These are phyloP conservation scores for Girardia tigrina DNA, from an alignment of 2,888 invertebrate species.

Conservation along the genomic window DNA sequence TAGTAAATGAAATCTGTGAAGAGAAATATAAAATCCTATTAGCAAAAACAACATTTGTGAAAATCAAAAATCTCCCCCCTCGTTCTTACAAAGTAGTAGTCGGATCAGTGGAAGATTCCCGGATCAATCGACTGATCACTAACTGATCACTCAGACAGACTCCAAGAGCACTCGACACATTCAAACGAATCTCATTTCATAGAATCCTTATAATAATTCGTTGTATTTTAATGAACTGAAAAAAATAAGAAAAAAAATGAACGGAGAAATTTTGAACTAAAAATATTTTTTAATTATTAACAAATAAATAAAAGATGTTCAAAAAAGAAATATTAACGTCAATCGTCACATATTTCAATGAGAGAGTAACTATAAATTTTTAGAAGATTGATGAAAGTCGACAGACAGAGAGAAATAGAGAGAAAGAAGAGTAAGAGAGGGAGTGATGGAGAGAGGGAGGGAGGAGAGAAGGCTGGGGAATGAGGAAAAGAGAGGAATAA, in stretches of 20 bases:
- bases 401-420: not conserved
- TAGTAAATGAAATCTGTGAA: no score
- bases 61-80: not conserved
- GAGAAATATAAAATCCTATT: not conserved
- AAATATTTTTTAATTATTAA: not conserved
- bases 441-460: no score
- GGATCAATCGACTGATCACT: not conserved
- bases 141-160: slow-evolving; percentile 9
- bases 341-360: no score
- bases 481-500: not conserved
- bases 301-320: no score
- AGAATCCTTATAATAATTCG: not conserved
- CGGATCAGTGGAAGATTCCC: no score
- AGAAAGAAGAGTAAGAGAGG: no score
- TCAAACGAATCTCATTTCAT: not conserved
- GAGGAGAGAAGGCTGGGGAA: no score
- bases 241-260: not conserved
- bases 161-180: not conserved
- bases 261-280: not conserved
- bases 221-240: not conserved
- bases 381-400: not conserved
- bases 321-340: no score
- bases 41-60: not conserved
- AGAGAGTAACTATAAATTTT: no score
- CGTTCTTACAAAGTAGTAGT: not conserved